Percentiles rank a stretch among this genome's conserved stretches.
phyloP scores from a whole-genome alignment of 2,113 vertebrate species.

The Glareola pratincola region DNA sequence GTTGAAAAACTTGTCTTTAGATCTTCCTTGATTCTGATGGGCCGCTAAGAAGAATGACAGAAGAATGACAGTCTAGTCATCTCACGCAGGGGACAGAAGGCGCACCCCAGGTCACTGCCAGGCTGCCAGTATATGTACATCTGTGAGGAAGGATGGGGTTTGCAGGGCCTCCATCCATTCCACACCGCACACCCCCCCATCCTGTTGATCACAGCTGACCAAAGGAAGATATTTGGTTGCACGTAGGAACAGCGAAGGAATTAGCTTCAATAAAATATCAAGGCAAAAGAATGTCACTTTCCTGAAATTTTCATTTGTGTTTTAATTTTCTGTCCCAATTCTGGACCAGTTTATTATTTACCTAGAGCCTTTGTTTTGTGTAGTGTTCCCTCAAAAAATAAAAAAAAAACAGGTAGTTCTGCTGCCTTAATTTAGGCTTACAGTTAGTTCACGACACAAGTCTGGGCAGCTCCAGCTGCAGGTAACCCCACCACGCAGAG shows the following conservation, averaged over 20 bases:
- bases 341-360: not conserved
- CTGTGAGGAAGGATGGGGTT: not conserved
- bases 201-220: not conserved
- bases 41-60: not conserved
- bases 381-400: not conserved
- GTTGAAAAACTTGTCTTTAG: not conserved
- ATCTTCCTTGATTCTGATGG: not conserved
- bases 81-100: not conserved
- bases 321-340: not conserved
- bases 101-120: not conserved
- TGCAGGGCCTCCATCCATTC: not conserved
- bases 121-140: rapidly evolving
- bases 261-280: not conserved
- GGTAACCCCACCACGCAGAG: not conserved
- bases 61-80: not conserved
- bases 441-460: not conserved
- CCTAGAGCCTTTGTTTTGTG: not conserved
- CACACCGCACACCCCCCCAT: rapidly evolving
- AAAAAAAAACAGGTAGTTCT: not conserved
- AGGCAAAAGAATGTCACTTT: not conserved
- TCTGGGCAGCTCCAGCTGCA: not conserved
- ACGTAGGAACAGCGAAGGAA: not conserved
- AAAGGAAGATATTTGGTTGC: not conserved
- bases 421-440: not conserved
- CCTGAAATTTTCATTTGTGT: not conserved